A percentile compares a stretch with the other conserved stretches of the same genome.
phyloP scores from a whole-genome alignment of 2,888 invertebrate genomes.

The Hypolimnas misippus region DNA sequence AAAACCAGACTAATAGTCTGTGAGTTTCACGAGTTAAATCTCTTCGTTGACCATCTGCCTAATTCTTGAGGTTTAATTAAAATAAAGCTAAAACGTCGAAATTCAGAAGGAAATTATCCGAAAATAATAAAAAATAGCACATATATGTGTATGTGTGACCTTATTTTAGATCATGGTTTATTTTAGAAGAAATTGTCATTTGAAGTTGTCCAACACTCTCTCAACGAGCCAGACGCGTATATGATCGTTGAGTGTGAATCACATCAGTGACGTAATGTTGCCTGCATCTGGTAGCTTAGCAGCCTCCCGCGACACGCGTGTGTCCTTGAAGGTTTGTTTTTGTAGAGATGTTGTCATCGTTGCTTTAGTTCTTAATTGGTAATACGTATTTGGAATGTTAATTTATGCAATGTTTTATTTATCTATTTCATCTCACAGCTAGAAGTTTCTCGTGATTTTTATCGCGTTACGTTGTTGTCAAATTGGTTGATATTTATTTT shows the following conservation, averaged over 20 bases:
- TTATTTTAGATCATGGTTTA: no score
- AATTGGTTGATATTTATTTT: no score
- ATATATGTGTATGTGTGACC: no score
- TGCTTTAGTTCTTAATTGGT: not conserved
- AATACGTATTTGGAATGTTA: not conserved
- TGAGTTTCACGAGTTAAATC: no score
- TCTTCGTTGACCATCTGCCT: no score
- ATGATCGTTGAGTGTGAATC: conserved; percentile 20
- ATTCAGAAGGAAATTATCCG: no score
- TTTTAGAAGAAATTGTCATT: conserved; percentile 1
- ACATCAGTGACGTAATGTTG: conserved; percentile 29
- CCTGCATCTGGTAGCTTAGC: conserved; percentile 11
- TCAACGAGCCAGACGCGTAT: not conserved
- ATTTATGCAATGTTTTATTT: not conserved
- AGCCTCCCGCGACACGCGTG: conserved; percentile 7
- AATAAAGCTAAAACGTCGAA: no score
- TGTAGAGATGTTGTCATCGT: conserved; percentile 2
- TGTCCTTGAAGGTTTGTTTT: conserved; percentile 17
- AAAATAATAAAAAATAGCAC: no score
- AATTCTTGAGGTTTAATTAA: no score
- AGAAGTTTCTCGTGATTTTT: not conserved
- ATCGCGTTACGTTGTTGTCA: no score
- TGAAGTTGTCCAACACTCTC: not conserved
- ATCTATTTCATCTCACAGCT: not conserved
- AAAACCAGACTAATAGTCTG: no score